Evolutionary conservation across 2,797 vertebrate genomes (phyloP), one percentile per base, ranked within the genome.

Genomic region (Anguilla pacifica): DNA sequence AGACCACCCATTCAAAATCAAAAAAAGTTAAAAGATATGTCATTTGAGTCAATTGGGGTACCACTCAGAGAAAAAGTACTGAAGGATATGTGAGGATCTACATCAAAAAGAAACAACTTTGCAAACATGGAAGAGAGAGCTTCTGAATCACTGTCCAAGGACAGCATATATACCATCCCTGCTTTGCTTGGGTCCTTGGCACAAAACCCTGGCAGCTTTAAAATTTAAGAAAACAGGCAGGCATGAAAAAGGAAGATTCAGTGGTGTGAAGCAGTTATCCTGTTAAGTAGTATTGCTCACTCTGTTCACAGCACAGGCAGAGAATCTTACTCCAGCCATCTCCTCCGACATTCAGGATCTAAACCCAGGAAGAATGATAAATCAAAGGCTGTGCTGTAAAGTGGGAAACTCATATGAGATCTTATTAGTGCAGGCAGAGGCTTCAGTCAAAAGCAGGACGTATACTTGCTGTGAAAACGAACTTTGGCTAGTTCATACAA

Each of bases 371-470:
- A 84, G 86, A 53, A 82, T 64, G 43, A 87, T 83, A 51, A 31
- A n/a, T 83, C 79, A 84, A 82, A 53, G 61, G 59, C 7, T 49
- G 39, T 25, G 57, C 10, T 70, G 28, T 11, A 28, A 84, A 15
- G 81, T 83, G 86, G 59, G 61, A 35, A 72, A 82, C 84, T 53
- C 46, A 25, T 82, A 72, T 51, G 55, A 28, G 19, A 82, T 22
- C 86, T 55, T 83, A 87, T 87, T 84, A 82, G 61, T 53, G 61
- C 59, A 39, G 77, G 31, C 59, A 49, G 13, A 83, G 83, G 43
- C n/a, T 2, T 83, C 81, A 13, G 31, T 46, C 3, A 4, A 81
- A 43, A 43, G 15, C 31, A 1, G 11, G 74, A 13, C 15, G 59
- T 22, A 61, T 61, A 61, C 17, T 5, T 17, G 22, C 17, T 19